Percentiles rank a stretch among this genome's conserved stretches.
Conservation (phyloP, 2,888 invertebrate genomes). For the Pachliopta kotzebuea region DNA sequence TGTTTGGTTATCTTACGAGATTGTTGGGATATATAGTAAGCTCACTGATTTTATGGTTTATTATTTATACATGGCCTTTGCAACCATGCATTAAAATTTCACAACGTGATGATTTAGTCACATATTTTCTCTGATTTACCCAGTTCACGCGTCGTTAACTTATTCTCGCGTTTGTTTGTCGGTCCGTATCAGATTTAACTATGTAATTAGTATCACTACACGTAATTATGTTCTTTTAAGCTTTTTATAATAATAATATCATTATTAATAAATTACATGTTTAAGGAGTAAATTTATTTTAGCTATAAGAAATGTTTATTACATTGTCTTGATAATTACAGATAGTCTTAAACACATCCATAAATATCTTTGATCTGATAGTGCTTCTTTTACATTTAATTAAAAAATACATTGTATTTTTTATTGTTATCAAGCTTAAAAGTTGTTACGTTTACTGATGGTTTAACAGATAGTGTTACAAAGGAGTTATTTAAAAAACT, state of each 20-base stretch:
- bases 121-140: constrained; percentile 17
- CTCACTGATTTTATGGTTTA: too few species aligned
- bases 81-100: constrained; percentile 5
- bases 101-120: constrained; percentile 22
- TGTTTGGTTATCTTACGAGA: too few species aligned
- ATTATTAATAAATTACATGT: too few species aligned
- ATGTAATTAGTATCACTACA: constrained; percentile 36
- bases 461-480: constrained; percentile 26
- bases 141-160: constrained; percentile 33
- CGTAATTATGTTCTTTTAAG: constrained; percentile 33
- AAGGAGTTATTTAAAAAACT: constrained; percentile 36
- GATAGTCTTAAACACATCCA: too few species aligned
- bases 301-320: too few species aligned
- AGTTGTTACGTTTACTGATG: constrained; percentile 14
- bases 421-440: constrained; percentile 15
- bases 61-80: neutral
- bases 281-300: too few species aligned
- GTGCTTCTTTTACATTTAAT: neutral
- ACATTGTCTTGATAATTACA: too few species aligned
- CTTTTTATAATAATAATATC: constrained; percentile 18
- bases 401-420: neutral
- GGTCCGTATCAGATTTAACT: constrained; percentile 36
- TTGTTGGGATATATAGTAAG: too few species aligned
- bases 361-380: neutral
- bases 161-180: constrained; percentile 31